Base-by-base conservation (phyloP, 2,113 vertebrate genomes). In the Crotalus helleri region DNA sequence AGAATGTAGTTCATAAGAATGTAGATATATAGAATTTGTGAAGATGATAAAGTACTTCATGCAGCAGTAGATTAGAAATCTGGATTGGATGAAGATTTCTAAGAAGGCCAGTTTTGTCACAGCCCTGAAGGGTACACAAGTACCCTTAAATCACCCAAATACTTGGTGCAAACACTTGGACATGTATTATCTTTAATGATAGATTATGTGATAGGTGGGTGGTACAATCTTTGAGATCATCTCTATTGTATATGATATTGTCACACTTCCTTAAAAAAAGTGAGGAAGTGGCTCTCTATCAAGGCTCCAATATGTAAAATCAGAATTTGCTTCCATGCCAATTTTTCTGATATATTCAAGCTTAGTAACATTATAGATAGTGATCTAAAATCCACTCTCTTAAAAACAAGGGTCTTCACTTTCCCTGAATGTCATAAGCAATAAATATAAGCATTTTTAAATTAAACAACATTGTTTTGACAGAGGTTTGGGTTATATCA, bases 381-480 rank as follows among this genome's bases (percentile, higher is more conserved):
- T 88, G 11, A 53, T 17, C 49, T 94, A 57, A 92, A 92, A 8
- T 29, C 44, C 39, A 9, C 55, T 89, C 55, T 11, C 69, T 92
- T 90, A 85, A 44, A 51, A 59, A 51, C 24, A 95, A 81, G 44
- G 93, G 4, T 1, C 95, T 86, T 94, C 91, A 90, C 53, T 89
- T 95, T n/a, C 74, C 92, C 93, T 58, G 95, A 95, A 96, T 92
- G 81, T 26, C 95, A 91, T n/a, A 90, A 93, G 26, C 91, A 94
- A 96, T 92, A 97, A 92, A 96, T 91, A 29, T 39, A 96, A 94
- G 94, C 93, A 95, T 10, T 85, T 96, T 96, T 92, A 94, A 96
- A 88, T 95, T 96, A 95, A 96, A 93, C 24, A 17, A 93, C 93
- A 39, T 91, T 93, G 29, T 0, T 87, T 15, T 89, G 15, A 91